These are phyloP conservation scores for Labroides dimidiatus DNA, from an alignment of 2,797 vertebrate genomes.

Conservation along the genomic window DNA sequence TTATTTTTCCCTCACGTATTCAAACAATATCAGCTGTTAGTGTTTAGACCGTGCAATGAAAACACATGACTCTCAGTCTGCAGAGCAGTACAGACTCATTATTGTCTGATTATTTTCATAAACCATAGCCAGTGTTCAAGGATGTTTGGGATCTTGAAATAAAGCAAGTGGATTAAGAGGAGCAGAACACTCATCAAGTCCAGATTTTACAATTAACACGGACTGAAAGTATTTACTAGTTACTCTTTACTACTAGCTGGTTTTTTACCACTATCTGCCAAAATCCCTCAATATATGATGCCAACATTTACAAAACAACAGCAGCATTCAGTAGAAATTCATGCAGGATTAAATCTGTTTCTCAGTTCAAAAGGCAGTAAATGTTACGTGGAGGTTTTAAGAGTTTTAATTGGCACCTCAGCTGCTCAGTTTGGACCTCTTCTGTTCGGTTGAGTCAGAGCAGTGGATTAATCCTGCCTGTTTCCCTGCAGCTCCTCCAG, in stretches of 20 bases:
- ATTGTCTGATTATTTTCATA: background rate
- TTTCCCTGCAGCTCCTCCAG: constrained; percentile 89
- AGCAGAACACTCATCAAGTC: background rate
- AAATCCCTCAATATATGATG: background rate
- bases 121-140: background rate
- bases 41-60: background rate
- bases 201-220: background rate
- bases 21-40: background rate
- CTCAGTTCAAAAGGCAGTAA: constrained; percentile 21
- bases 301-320: constrained; percentile 19
- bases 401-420: constrained; percentile 47
- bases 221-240: background rate
- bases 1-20: background rate
- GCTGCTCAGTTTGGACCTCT: constrained; percentile 41
- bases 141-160: background rate
- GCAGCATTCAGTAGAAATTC: constrained; percentile 21
- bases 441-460: constrained; percentile 36
- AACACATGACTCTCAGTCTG: background rate
- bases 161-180: background rate
- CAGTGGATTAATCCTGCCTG: constrained; percentile 33
- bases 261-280: background rate
- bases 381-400: constrained; percentile 16
- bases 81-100: constrained; percentile 7
- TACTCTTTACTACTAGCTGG: too few relatives aligned
- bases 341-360: constrained; percentile 19